Evolutionary conservation across 2,113 vertebrate genomes (phyloP), one percentile per base, ranked within the genome.

Genomic region (Pheucticus melanocephalus): DNA sequence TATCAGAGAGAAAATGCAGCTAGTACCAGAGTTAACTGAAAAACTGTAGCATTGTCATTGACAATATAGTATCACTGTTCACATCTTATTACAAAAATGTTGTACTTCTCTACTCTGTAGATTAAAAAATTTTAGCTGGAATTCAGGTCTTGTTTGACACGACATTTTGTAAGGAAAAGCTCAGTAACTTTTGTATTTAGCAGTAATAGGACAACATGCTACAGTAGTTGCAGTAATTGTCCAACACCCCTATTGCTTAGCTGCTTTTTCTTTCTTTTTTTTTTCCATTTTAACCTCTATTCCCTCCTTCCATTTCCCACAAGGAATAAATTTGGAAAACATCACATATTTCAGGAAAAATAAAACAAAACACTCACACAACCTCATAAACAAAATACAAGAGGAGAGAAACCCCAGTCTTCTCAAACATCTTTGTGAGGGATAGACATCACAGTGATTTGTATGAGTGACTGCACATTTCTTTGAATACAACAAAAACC

Each of bases 111-210:
- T 71, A 68, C 51, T 92, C 42, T 3, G 81, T 94, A 95, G 95
- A 97, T 97, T 96, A 94, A 95, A 97, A 95, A 85, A 79, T 4
- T 66, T 85, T 18, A 40, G 37, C 91, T 93, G 68, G 71, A 91
- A 96, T 96, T 86, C 91, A 89, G 90, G 85, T 92, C 92, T 97
- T 96, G 64, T 97, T 89, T 97, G 95, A 95, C 85, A 95, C 56
- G 91, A 95, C 68, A 75, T 91, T 95, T 96, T 95, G 83, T 92
- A 96, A 93, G 92, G 66, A 78, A 81, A 95, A 78, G 51, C 92
- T 91, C 88, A 76, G 90, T 88, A 92, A 90, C 73, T 84, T 95
- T 54, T 94, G 88, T 92, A 69, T 75, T 84, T 79, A 30, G 30
- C 22, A 77, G 71, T 96, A 96, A 96, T 72, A 96, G 88, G 93